These are phyloP conservation scores for Rhamphomyia laevipes DNA, from an alignment of 2,888 invertebrate genomes.

Conservation along the genomic window DNA sequence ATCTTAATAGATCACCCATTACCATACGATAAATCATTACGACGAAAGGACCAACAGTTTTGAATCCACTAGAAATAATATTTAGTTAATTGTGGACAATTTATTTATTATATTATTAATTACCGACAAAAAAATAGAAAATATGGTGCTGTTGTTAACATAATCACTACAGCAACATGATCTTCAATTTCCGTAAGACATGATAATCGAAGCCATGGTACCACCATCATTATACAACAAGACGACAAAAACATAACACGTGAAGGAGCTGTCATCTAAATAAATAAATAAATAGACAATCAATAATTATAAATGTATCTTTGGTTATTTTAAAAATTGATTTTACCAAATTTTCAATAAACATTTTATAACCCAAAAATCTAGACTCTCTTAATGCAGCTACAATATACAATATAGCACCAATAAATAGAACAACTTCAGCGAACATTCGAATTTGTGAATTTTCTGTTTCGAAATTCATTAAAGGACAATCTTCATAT, in stretches of 20 bases:
- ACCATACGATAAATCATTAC: conserved; percentile 99
- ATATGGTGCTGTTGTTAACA: conserved; percentile 92
- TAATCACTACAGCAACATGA: conserved; percentile 80
- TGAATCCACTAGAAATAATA: conserved; percentile 67
- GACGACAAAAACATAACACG: conserved; percentile 92
- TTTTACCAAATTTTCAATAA: conserved; percentile 83
- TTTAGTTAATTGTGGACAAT: background rate
- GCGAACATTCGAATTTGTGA: conserved; percentile 56
- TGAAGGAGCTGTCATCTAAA: conserved; percentile 74
- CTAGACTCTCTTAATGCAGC: conserved; percentile 78
- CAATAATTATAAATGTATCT: background rate
- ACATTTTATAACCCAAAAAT: conserved; percentile 87
- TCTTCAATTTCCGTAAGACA: conserved; percentile 85
- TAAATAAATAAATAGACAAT: conserved; percentile 10
- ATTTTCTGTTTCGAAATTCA: conserved; percentile 31
- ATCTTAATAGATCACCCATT: conserved; percentile 87
- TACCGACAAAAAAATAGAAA: conserved; percentile 95
- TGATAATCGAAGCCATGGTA: conserved; percentile 72
- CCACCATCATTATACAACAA: conserved; percentile 73
- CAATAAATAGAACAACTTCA: conserved; percentile 68
- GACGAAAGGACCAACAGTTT: conserved; percentile 98
- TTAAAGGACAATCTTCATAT: conserved; percentile 34
- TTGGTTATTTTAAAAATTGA: no score
- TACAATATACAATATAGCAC: conserved; percentile 72
- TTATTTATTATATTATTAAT: background rate